Percentiles rank a stretch among this genome's conserved stretches.
phyloP scores from a whole-genome alignment of 1,140 invertebrate species.

The Amphibalanus amphitrite region DNA sequence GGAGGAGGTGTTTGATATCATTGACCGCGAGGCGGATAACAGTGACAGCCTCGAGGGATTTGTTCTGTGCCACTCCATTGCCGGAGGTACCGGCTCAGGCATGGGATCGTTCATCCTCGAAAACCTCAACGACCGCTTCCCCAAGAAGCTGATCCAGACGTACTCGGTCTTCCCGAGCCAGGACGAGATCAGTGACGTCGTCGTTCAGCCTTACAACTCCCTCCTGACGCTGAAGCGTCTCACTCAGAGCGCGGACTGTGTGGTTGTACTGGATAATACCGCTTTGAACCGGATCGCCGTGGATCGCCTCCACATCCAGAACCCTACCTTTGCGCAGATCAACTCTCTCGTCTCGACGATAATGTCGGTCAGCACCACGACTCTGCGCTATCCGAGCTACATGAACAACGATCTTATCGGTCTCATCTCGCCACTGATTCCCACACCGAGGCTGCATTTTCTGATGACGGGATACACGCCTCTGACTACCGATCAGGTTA shows the following conservation, averaged over 20 bases:
- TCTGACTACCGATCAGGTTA: slow-evolving; percentile 66
- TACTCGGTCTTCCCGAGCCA: slow-evolving; percentile 99
- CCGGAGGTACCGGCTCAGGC: slow-evolving; percentile 94
- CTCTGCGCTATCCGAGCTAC: slow-evolving; percentile 87
- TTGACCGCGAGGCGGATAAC: slow-evolving; percentile 95
- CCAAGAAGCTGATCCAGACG: slow-evolving; percentile 94
- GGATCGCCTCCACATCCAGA: slow-evolving; percentile 84
- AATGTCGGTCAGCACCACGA: slow-evolving; percentile 93
- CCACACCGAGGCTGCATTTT: slow-evolving; percentile 90
- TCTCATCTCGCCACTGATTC: slow-evolving; percentile 85
- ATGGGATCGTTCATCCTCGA: slow-evolving; percentile 93
- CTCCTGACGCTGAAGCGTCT: slow-evolving; percentile 84
- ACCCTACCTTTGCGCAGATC: slow-evolving; percentile 91
- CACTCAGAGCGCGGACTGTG: slow-evolving; percentile 90
- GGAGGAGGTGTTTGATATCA: slow-evolving; percentile 97
- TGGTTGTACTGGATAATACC: slow-evolving; percentile 95
- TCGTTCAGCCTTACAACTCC: slow-evolving; percentile 98
- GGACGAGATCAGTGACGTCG: slow-evolving; percentile 89
- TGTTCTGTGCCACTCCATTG: slow-evolving; percentile 97
- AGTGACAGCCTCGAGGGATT: slow-evolving; percentile 98
- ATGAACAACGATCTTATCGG: slow-evolving; percentile 98
- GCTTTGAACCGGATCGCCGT: slow-evolving; percentile 92
- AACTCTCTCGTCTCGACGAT: slow-evolving; percentile 96
- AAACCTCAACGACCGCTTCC: slow-evolving; percentile 81
- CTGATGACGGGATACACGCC: slow-evolving; percentile 98